These are phyloP conservation scores for Pipra filicauda DNA, from an alignment of 2,113 vertebrate genomes.

Conservation along the genomic window DNA sequence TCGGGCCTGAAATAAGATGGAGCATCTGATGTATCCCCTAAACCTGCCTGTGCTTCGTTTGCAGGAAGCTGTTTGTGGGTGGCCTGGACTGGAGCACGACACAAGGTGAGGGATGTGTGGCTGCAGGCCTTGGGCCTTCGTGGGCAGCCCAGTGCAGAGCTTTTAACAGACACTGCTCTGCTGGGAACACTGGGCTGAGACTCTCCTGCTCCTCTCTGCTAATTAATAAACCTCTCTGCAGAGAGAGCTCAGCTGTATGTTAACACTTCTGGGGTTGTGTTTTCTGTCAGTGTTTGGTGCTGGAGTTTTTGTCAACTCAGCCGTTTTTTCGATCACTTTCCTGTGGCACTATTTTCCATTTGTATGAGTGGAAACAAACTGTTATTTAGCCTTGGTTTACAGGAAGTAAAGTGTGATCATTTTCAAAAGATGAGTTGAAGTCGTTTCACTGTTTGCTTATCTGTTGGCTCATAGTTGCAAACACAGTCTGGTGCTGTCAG, in stretches of 20 bases:
- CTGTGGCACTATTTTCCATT: rapidly evolving
- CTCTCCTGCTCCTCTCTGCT: not conserved
- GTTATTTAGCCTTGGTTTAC: not conserved
- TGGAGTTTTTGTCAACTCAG: not conserved
- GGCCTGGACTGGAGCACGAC: constrained; percentile 99
- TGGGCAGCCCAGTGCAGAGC: not conserved
- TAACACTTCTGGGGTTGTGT: rapidly evolving
- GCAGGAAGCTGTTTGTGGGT: constrained; percentile 97
- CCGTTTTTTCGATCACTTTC: not conserved
- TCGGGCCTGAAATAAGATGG: not conserved
- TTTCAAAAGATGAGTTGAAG: not conserved
- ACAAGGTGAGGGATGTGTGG: constrained; percentile 72
- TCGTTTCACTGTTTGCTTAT: not conserved
- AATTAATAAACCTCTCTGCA: not conserved
- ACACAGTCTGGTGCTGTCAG: not conserved
- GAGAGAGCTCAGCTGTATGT: not conserved
- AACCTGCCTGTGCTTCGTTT: constrained; percentile 56
- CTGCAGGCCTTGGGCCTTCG: not conserved
- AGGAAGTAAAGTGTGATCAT: not conserved
- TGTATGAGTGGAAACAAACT: not conserved
- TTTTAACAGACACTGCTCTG: not conserved
- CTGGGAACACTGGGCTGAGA: not conserved
- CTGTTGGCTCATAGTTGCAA: not conserved
- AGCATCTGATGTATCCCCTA: not conserved
- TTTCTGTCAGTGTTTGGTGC: not conserved